phyloP scores from a whole-genome alignment of 1,140 invertebrate species.

The Akabosia matsudoensis region DNA sequence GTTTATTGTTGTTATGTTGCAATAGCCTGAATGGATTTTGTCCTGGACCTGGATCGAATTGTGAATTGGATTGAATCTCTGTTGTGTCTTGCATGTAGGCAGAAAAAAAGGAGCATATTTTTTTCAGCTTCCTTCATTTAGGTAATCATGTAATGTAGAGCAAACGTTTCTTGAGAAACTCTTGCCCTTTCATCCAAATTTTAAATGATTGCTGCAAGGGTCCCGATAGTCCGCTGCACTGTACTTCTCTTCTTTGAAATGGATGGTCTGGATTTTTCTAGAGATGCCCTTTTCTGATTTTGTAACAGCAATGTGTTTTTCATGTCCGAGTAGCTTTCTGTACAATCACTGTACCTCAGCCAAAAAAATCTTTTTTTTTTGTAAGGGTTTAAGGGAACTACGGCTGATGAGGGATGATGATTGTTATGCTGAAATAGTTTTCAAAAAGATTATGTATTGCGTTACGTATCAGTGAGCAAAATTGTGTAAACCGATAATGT shows the following conservation, averaged over 20 bases:
- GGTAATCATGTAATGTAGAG: not conserved
- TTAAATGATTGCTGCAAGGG: not conserved
- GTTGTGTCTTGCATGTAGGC: too few species aligned
- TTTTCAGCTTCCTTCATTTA: not conserved
- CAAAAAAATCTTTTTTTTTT: too few species aligned
- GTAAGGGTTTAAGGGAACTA: too few species aligned
- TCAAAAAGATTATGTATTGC: conserved; percentile 15
- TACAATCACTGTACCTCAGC: too few species aligned
- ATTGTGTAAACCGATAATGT: conserved; percentile 9
- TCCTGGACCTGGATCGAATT: not conserved
- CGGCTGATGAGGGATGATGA: not conserved
- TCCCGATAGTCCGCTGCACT: not conserved
- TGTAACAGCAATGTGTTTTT: too few species aligned
- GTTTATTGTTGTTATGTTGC: not conserved
- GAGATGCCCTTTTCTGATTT: too few species aligned
- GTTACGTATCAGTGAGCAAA: conserved; percentile 11
- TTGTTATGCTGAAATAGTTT: not conserved
- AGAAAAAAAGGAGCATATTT: not conserved
- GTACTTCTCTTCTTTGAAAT: not conserved
- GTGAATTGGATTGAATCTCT: conserved; percentile 16
- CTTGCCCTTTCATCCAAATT: not conserved
- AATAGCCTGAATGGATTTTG: not conserved
- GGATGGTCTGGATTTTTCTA: not conserved
- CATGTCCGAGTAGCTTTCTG: too few species aligned
- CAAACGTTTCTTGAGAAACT: not conserved